Percentiles rank a stretch among this genome's conserved stretches.
Conservation (phyloP, 2,113 vertebrate genomes). For the Dasyprocta punctata region DNA sequence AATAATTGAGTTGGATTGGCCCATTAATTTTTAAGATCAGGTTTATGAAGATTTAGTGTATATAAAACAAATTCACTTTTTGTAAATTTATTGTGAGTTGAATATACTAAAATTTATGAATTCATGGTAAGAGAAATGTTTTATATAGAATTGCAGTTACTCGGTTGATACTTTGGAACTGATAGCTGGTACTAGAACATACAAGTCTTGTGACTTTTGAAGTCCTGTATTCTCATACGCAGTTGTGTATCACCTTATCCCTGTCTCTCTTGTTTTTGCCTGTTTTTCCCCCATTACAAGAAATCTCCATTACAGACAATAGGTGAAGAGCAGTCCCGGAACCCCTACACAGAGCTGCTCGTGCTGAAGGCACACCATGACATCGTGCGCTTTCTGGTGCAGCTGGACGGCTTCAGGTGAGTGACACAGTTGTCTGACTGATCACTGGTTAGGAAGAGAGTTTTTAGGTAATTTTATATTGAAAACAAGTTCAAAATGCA, state of each 20-base stretch:
- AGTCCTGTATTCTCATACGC: neutral
- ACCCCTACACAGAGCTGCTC: constrained; percentile 96
- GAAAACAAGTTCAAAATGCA: constrained; percentile 43
- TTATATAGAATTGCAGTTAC: constrained; percentile 18
- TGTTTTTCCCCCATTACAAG: constrained; percentile 81
- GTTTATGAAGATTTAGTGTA: constrained; percentile 16
- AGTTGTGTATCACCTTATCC: constrained; percentile 12
- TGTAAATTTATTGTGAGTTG: constrained; percentile 26
- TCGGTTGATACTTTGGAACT: neutral
- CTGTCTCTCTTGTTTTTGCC: neutral
- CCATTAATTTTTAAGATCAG: constrained; percentile 33
- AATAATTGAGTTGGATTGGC: constrained; percentile 26
- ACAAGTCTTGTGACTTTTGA: neutral
- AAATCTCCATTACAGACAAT: constrained; percentile 93
- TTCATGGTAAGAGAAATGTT: constrained; percentile 40
- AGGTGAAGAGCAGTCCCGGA: constrained; percentile 96
- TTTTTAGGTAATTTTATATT: constrained; percentile 24
- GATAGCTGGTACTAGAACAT: neutral
- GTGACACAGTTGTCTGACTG: constrained; percentile 62
- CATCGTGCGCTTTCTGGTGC: constrained; percentile 97
- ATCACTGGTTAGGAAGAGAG: neutral
- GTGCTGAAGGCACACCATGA: constrained; percentile 97
- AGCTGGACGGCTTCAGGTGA: constrained; percentile 97
- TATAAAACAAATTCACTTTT: neutral
- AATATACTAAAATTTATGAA: constrained; percentile 51